Base-by-base conservation (phyloP, 2,797 vertebrate species). In the Lophotriccus pileatus region DNA sequence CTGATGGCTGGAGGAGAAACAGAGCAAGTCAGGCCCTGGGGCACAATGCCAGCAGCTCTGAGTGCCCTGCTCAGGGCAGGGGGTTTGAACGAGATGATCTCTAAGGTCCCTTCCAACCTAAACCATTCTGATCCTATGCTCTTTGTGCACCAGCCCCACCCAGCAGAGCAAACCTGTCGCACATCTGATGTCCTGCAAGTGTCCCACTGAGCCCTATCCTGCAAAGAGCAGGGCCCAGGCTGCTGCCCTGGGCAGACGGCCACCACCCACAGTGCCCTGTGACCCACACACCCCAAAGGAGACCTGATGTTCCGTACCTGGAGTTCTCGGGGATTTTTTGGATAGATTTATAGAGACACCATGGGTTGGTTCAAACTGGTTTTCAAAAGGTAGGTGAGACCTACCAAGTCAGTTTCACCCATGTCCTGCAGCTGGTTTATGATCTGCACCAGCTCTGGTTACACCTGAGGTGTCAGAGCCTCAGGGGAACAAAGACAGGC, bases 1-100 rank as follows among this genome's bases (percentile, higher is more conserved):
- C 97, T 10, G 98, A 97, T 36, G 98, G 97, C 99, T 99, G 97
- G 28, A 67, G 72, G 69, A 85, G 50, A 94, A 91, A 96, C 36
- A 94, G 90, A 94, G 90, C 60, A 32, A 83, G 62, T 56, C 62
- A 84, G 84, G 56, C 53, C 30, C 62, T 50, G 43, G 24, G 27
- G n/a, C 56, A 74, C 0, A 0, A 47, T 9, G 41, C 44, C 64
- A 62, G 39, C 30, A 52, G 77, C 27, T n/a, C 63, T 7, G 30
- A 36, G 30, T 8, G 34, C 46, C 56, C 59, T 59, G 30, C 39
- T 46, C 25, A 21, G 3, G 25, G 53, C 67, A 66, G 4, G 10
- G 32, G 0, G 1, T 27, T 53, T 60, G 30, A 28, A 73, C 10
- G 12, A 59, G 52, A 41, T 27, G 34, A n/a, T 32, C 39, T 84